Percentiles rank a stretch among this genome's conserved stretches.
These are phyloP conservation scores for Spongilla lacustris DNA, from an alignment of 37 sponge, comb jelly and placozoan genomes.

Conservation along the genomic window DNA sequence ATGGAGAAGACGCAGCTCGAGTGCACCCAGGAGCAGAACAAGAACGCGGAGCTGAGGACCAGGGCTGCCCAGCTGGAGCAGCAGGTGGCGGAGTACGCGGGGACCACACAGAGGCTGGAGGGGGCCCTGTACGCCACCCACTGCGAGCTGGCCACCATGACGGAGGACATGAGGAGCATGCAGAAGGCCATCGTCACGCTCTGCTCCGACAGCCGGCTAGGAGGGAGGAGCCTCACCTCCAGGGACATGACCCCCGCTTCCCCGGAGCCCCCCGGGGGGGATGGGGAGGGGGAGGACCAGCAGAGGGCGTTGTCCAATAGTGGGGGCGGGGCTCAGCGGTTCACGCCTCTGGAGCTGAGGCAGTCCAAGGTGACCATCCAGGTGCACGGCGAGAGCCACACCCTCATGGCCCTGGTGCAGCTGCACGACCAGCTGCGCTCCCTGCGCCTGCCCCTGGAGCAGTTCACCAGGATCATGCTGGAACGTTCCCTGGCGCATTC, in stretches of 20 bases:
- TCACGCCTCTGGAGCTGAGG: slow-evolving; percentile 17
- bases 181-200: slow-evolving; percentile 36
- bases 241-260: background rate
- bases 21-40: slow-evolving; percentile 22
- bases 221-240: background rate
- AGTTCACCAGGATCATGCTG: slow-evolving; percentile 67
- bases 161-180: slow-evolving; percentile 43
- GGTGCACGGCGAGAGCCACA: slow-evolving; percentile 55
- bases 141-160: slow-evolving; percentile 32
- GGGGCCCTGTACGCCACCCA: slow-evolving; percentile 34
- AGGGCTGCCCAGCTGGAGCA: slow-evolving; percentile 30
- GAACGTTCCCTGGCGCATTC: slow-evolving; percentile 48
- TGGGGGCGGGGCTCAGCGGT: background rate
- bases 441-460: slow-evolving; percentile 61
- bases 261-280: background rate
- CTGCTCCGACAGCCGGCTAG: background rate
- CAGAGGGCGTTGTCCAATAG: background rate
- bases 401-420: slow-evolving; percentile 27
- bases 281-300: background rate
- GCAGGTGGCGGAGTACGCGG: background rate
- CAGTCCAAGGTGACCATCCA: slow-evolving; percentile 26
- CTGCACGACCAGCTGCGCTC: slow-evolving; percentile 56
- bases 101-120: slow-evolving; percentile 38
- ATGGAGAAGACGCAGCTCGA: slow-evolving; percentile 60
- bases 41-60: slow-evolving; percentile 33